Evolutionary conservation across 2,113 vertebrate genomes (phyloP).

Genomic region (Notothenia coriiceps): DNA sequence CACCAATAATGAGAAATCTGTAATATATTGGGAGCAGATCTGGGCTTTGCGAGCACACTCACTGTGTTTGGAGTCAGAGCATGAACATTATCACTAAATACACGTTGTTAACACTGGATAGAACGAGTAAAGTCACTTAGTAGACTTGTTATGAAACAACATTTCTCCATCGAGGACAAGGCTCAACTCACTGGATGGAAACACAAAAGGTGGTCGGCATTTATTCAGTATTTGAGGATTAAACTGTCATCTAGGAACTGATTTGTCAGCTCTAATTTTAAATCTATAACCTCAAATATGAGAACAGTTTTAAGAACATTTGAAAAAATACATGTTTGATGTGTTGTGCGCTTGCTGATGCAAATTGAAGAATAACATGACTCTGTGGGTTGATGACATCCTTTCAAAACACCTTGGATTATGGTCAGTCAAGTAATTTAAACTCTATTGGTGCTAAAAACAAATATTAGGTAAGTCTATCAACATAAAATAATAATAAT

Average conservation of each 20-base stretch:
- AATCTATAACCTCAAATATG: constrained; percentile 36
- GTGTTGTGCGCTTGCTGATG: background rate
- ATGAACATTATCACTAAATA: constrained; percentile 50
- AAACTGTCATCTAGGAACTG: constrained; percentile 40
- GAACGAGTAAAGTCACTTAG: constrained; percentile 31
- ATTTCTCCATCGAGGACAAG: constrained; percentile 14
- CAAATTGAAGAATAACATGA: background rate
- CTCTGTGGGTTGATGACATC: background rate
- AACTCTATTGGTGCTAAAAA: background rate
- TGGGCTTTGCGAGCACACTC: constrained; percentile 77
- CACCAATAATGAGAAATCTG: constrained; percentile 83
- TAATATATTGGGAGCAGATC: constrained; percentile 84
- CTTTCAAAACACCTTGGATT: background rate
- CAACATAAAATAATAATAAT: no score
- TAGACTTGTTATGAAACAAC: constrained; percentile 35
- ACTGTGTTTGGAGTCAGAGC: constrained; percentile 47
- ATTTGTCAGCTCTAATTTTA: constrained; percentile 28
- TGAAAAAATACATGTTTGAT: background rate
- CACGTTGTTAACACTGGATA: constrained; percentile 57
- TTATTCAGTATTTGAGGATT: constrained; percentile 39
- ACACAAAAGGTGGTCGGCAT: constrained; percentile 15
- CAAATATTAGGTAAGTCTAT: no score
- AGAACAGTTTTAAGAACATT: background rate
- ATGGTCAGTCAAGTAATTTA: background rate
- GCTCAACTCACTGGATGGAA: constrained; percentile 27